These are phyloP conservation scores for Diplazon laetatorius DNA, from an alignment of 2,888 invertebrate genomes.

Conservation along the genomic window DNA sequence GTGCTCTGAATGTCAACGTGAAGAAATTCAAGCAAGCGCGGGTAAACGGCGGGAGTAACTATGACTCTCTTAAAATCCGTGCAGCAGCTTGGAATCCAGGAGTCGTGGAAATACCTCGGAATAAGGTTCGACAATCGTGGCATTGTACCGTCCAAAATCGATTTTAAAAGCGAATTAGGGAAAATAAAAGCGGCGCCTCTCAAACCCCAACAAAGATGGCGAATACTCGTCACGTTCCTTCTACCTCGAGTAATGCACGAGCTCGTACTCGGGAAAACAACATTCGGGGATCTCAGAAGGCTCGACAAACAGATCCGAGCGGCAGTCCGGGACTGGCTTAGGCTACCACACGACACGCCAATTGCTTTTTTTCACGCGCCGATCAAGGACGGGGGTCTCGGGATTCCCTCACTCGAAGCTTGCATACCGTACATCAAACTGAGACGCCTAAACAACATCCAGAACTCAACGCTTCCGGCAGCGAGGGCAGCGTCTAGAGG, in stretches of 20 bases:
- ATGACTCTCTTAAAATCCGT: too few relatives aligned
- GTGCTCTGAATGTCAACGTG: too few relatives aligned
- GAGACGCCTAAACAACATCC: not conserved
- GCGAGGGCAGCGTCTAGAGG: not conserved
- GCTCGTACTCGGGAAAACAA: conserved; percentile 3
- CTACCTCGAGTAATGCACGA: conserved; percentile 15
- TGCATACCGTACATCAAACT: not conserved
- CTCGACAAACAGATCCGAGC: not conserved
- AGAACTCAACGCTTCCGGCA: not conserved
- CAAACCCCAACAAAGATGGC: conserved; percentile 40
- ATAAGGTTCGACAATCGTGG: not conserved
- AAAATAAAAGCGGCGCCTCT: not conserved
- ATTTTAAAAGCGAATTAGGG: not conserved
- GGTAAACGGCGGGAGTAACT: too few relatives aligned
- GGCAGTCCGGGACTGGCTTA: not conserved
- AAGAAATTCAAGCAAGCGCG: too few relatives aligned
- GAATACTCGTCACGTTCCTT: conserved; percentile 7
- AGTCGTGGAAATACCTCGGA: not conserved
- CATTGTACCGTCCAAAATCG: not conserved
- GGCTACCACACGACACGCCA: not conserved
- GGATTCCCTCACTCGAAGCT: not conserved
- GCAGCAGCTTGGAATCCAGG: not conserved
- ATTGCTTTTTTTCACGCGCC: not conserved
- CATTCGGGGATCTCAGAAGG: not conserved
- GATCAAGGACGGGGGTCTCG: not conserved